Base-by-base conservation (phyloP, 2,113 vertebrate species). In the Psilopsiagon aurifrons region DNA sequence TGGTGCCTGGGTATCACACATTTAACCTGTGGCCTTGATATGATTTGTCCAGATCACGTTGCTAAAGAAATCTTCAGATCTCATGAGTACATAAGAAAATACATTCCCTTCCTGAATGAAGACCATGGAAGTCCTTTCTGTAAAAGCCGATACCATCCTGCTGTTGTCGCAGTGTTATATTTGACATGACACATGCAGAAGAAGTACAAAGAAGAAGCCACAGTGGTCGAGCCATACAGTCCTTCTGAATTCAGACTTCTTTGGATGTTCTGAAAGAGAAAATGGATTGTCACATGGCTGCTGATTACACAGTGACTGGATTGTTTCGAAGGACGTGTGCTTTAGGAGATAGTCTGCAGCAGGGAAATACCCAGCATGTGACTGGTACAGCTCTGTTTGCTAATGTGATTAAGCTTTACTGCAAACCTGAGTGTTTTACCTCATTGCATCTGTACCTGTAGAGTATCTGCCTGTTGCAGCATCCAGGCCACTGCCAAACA, bases 281-380 rank as follows among this genome's bases (percentile, higher is more conserved):
- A 94, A 95, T 64, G 49, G 60, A 78, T 88, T 63, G 55, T 96
- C 94, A 86, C 79, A 44, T 95, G 97, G 74, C 62, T 90, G 73
- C 29, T 52, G 81, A 88, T 90, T 80, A 74, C 77, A 67, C 67
- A 78, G 78, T 81, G 95, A 96, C 90, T 44, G 60, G 68, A 64
- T 88, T 90, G 95, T 97, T 97, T 96, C 91, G n/a, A 79, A 94
- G 31, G 64, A 43, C 0, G 13, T 95, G 92, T 92, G 86, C 87
- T 97, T 84, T 90, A 92, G 78, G 81, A 81, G 92, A 67, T 60
- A 80, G 71, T 49, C 83, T 78, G 92, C 93, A 85, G 87, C 66
- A 86, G 94, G 94, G 95, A 97, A 94, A 78, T 81, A 83, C 95
- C 90, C 70, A 55, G 29, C 76, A n/a, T 68, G 77, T 96, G 96